Percentiles rank a stretch among this genome's conserved stretches.
phyloP scores from a whole-genome alignment of 2,113 vertebrate genomes.

The Coregonus clupeaformis region DNA sequence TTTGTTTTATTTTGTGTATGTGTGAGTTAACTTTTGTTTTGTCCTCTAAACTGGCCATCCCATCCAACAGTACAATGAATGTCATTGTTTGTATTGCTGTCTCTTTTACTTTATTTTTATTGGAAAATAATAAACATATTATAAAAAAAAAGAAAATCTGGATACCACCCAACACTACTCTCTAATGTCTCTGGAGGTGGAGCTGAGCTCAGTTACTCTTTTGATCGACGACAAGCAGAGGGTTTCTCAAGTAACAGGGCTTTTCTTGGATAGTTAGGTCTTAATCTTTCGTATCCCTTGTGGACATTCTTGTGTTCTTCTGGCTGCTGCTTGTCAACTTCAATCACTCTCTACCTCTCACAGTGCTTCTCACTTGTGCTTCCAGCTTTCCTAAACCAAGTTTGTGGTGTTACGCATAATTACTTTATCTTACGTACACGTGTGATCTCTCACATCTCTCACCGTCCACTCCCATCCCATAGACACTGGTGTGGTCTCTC shows the following conservation, averaged over 20 bases:
- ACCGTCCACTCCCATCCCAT: conserved; percentile 2
- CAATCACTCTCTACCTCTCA: neutral
- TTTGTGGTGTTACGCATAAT: conserved; percentile 18
- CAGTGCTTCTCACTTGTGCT: neutral
- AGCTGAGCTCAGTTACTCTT: too few relatives aligned
- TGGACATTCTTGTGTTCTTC: neutral
- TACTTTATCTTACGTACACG: neutral
- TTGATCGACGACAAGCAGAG: too few relatives aligned
- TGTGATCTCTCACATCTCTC: conserved; percentile 4
- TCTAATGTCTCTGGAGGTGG: too few relatives aligned
- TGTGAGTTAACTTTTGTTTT: too few relatives aligned
- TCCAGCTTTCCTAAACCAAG: conserved; percentile 15
- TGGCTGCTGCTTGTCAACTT: neutral
- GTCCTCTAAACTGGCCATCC: too few relatives aligned
- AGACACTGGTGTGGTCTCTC: conserved; percentile 12
- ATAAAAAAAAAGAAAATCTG: too few relatives aligned
- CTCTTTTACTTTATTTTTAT: too few relatives aligned
- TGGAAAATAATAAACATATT: too few relatives aligned
- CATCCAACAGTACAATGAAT: too few relatives aligned
- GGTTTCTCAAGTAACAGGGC: neutral
- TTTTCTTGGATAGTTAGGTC: neutral
- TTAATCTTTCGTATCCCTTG: neutral
- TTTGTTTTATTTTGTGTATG: too few relatives aligned
- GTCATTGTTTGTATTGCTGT: too few relatives aligned
- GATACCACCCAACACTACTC: too few relatives aligned